Percentiles rank a stretch among this genome's conserved stretches.
phyloP scores from a whole-genome alignment of 2,113 vertebrate species.

The Paraplagusia blochii region DNA sequence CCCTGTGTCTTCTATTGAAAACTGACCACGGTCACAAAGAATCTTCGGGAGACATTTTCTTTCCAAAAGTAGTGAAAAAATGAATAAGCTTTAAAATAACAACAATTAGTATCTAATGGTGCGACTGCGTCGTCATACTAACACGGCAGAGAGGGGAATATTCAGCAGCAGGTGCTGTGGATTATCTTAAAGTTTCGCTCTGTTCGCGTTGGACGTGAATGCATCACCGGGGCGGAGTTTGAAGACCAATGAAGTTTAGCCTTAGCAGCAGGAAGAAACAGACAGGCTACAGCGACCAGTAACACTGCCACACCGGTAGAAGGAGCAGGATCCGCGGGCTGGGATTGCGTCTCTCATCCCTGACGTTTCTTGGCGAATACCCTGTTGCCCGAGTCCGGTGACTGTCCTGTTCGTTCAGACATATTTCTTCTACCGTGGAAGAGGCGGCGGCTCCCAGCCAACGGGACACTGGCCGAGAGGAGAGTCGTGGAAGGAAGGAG shows the following conservation, averaged over 20 bases:
- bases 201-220: constrained; percentile 43
- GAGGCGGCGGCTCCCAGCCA: constrained; percentile 4
- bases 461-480: constrained; percentile 21
- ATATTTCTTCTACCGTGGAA: constrained; percentile 8
- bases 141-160: too few species aligned
- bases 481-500: constrained; percentile 39
- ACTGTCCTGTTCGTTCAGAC: constrained; percentile 1
- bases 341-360: neutral
- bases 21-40: too few species aligned
- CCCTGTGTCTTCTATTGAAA: too few species aligned
- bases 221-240: constrained; percentile 62
- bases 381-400: neutral
- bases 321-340: constrained; percentile 12
- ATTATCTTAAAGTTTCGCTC: neutral
- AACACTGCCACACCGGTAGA: constrained; percentile 5
- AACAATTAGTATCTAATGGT: too few species aligned
- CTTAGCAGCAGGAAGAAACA: constrained; percentile 64
- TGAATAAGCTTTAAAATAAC: too few species aligned
- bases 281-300: constrained; percentile 27
- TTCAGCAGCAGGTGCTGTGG: neutral
- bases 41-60: too few species aligned
- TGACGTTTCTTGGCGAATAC: constrained; percentile 9
- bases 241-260: constrained; percentile 58
- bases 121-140: too few species aligned
- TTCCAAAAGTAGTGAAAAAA: too few species aligned